Conservation (phyloP, 2,113 vertebrate species). For the Scopus umbretta region DNA sequence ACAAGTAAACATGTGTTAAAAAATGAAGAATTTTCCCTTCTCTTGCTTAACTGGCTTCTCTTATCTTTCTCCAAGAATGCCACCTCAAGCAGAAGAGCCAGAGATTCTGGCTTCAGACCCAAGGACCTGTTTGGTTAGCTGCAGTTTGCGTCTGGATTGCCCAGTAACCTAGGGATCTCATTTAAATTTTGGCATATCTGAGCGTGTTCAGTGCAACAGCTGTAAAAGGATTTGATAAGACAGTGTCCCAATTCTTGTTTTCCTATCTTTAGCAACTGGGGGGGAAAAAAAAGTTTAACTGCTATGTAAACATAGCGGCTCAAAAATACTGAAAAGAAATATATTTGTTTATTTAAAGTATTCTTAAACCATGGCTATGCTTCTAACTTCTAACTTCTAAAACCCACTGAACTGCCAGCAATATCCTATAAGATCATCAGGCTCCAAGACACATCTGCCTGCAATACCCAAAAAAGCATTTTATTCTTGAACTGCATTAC, state of each 20-base stretch:
- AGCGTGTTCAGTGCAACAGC: not conserved
- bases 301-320: not conserved
- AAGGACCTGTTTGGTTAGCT: not conserved
- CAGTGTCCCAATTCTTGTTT: not conserved
- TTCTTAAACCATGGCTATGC: not conserved
- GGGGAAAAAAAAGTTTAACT: not conserved
- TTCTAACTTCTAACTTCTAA: not conserved
- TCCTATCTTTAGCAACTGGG: not conserved
- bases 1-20: not conserved
- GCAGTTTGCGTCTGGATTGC: not conserved
- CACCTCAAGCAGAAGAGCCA: not conserved
- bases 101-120: not conserved
- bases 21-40: not conserved
- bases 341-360: not conserved
- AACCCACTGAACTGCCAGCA: not conserved
- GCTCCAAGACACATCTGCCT: not conserved
- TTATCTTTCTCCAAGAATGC: constrained; percentile 22
- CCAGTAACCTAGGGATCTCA: not conserved
- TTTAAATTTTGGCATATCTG: not conserved
- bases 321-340: not conserved
- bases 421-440: not conserved
- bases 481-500: not conserved
- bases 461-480: not conserved
- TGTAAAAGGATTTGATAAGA: not conserved
- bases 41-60: not conserved